Conservation (phyloP, 2,113 vertebrate genomes). For the Ploceus nigricollis region DNA sequence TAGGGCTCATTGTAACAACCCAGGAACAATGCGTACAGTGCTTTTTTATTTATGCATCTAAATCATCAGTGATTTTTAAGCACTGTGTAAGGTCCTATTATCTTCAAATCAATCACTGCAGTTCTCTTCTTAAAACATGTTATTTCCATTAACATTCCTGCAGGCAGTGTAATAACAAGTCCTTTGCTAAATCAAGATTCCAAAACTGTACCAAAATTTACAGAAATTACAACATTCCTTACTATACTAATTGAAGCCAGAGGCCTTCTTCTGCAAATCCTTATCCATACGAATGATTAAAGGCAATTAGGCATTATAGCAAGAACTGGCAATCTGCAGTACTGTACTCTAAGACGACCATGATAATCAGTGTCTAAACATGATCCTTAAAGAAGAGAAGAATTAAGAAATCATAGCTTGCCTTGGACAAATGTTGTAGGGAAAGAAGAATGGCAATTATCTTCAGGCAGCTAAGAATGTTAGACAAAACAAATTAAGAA, state of each 20-base stretch:
- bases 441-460: neutral
- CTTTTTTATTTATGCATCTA: neutral
- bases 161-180: neutral
- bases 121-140: neutral
- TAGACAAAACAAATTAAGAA: neutral
- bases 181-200: neutral
- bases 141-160: neutral
- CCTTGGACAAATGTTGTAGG: neutral
- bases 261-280: neutral
- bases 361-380: neutral
- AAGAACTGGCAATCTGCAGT: neutral
- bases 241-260: neutral
- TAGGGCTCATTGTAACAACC: neutral
- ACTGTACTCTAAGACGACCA: neutral
- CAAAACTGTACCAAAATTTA: neutral
- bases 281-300: neutral
- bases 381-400: neutral
- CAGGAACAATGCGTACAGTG: neutral
- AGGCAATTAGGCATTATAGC: neutral
- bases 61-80: neutral
- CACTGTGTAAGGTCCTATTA: neutral
- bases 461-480: neutral
- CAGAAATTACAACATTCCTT: neutral
- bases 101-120: neutral
- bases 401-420: neutral